Evolutionary conservation across 1,140 invertebrate genomes (phyloP).

Genomic region (Choristoneura fumiferana): DNA sequence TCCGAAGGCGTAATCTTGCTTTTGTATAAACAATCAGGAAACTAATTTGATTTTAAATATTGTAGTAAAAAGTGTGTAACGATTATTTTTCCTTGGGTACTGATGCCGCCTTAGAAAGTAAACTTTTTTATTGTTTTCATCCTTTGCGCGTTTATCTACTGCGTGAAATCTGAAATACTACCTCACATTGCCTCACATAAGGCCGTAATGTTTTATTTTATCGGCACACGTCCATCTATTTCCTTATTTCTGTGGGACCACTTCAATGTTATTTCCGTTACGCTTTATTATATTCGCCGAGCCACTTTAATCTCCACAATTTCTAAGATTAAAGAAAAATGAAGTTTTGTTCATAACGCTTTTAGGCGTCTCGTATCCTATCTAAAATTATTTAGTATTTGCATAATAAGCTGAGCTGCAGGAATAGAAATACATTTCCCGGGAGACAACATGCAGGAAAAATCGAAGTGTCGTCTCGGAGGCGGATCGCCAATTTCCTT

Average conservation of each 20-base stretch:
- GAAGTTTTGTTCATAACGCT: background rate
- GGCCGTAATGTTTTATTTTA: slow-evolving; percentile 15
- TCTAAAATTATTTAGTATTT: slow-evolving; percentile 11
- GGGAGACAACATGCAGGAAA: slow-evolving; percentile 33
- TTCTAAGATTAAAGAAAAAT: slow-evolving; percentile 2
- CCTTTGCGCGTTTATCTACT: slow-evolving; percentile 9
- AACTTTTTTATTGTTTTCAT: slow-evolving; percentile 6
- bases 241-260: slow-evolving; percentile 5
- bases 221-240: slow-evolving; percentile 16
- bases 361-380: background rate
- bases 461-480: slow-evolving; percentile 34
- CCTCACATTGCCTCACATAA: slow-evolving; percentile 7
- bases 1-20: slow-evolving; percentile 27
- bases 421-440: slow-evolving; percentile 26
- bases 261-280: slow-evolving; percentile 7
- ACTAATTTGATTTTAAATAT: slow-evolving; percentile 11
- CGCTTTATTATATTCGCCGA: slow-evolving; percentile 13
- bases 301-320: background rate
- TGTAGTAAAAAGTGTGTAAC: slow-evolving; percentile 1
- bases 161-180: slow-evolving; percentile 15
- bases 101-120: background rate
- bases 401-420: background rate
- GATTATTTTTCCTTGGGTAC: background rate
- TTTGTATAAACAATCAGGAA: slow-evolving; percentile 23
- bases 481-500: slow-evolving; percentile 40